Conservation (phyloP, 2,113 vertebrate genomes). For the Stegostoma tigrinum region DNA sequence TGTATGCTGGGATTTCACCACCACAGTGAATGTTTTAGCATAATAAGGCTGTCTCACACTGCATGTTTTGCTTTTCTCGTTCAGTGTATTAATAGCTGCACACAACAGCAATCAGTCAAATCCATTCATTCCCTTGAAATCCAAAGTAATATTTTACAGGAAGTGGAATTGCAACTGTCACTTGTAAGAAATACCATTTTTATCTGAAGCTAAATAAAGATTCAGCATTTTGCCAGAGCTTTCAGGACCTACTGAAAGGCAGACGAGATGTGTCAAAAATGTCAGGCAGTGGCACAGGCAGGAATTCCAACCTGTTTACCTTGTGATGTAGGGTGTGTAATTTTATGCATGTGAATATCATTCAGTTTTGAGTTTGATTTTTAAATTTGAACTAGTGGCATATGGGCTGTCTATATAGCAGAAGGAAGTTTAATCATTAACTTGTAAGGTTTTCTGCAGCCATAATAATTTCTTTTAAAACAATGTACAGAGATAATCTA, state of each 20-base stretch:
- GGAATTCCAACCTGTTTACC: background rate
- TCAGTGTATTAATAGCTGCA: background rate
- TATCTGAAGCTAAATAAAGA: background rate
- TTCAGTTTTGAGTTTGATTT: too few species aligned
- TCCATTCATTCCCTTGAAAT: background rate
- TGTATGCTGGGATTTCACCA: background rate
- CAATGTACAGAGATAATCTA: too few species aligned
- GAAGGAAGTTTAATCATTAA: too few species aligned
- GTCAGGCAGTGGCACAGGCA: background rate
- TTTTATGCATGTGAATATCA: too few species aligned
- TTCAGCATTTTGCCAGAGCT: background rate
- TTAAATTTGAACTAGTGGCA: too few species aligned
- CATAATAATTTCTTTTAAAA: too few species aligned
- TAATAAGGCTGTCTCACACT: background rate
- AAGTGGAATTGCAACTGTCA: background rate
- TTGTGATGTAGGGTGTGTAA: too few species aligned
- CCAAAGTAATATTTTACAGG: background rate
- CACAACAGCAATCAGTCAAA: background rate
- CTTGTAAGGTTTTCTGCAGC: too few species aligned
- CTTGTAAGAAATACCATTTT: background rate
- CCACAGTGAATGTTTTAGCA: slow-evolving; percentile 11
- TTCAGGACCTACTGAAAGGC: background rate
- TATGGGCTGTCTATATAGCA: too few species aligned
- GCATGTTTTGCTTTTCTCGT: slow-evolving; percentile 15
- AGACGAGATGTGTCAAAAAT: background rate